Base-by-base conservation (phyloP, 2,888 invertebrate genomes). In the Nyleta sp. region DNA sequence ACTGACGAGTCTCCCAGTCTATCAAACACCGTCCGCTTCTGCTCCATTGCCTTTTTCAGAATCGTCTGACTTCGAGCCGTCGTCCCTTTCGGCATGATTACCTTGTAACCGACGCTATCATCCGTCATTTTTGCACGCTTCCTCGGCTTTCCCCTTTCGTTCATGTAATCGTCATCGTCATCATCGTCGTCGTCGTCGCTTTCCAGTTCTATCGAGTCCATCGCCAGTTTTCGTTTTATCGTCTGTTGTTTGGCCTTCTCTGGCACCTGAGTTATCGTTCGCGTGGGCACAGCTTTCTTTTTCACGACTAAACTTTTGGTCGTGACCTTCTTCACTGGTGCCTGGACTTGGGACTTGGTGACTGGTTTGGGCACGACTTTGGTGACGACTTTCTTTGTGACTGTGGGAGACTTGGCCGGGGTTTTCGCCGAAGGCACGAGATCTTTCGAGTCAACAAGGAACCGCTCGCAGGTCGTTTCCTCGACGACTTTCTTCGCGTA, bases 401-500 rank as follows among this genome's bases (percentile, higher is more conserved):
- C 7, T 11, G 42, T 22, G 11, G 44, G 0, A 3, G 84, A 79
- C 74, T 86, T 86, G 2, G 67, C 20, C 11, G 46, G 15, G 6
- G 42, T n/a, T 75, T 81, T 81, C n/a, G 46, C 11, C 0, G 80
- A 20, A 1, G 81, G 81, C 10, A 78, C 70, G 0, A 81, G 65
- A 40, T 90, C 89, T 46, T 87, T 87, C 0, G 90, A 84, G 22
- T 88, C 89, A 0, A 90, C 90, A 0, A 91, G 80, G 72, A 91
- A 90, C 55, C 85, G 86, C 71, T 91, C 88, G 38, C 90, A 90
- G 0, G 89, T 90, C 3, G 87, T 89, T 31, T 93, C 92, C 74
- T 92, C 92, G 24, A 93, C 92, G 7, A 92, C 92, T 80, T 91
- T 91, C 82, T 93, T 94, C 0, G 94, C 93, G 86, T 94, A 94